Conservation (phyloP, 2,888 invertebrate genomes). For the Hedychridium roseum region DNA sequence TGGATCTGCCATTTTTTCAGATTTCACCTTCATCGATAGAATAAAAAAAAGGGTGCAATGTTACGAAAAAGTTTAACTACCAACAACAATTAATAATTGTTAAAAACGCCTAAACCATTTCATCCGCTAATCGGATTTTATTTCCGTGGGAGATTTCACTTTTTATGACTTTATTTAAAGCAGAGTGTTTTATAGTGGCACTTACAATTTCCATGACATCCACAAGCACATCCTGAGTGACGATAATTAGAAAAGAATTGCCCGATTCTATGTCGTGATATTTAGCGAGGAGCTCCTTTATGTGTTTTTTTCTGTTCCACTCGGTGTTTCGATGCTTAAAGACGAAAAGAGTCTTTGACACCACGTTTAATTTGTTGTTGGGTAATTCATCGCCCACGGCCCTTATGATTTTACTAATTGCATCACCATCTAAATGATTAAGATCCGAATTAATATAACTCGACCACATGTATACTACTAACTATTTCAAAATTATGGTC, state of each 20-base stretch:
- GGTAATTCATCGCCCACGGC: slow-evolving; percentile 68
- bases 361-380: slow-evolving; percentile 62
- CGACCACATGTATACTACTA: too few species aligned
- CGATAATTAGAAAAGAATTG: slow-evolving; percentile 71
- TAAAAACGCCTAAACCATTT: too few species aligned
- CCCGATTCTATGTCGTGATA: slow-evolving; percentile 66
- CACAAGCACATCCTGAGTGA: slow-evolving; percentile 70
- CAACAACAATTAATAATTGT: too few species aligned
- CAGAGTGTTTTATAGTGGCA: too few species aligned
- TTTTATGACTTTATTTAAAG: too few species aligned
- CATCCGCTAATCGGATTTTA: too few species aligned
- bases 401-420: slow-evolving; percentile 72
- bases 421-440: slow-evolving; percentile 71
- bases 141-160: too few species aligned
- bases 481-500: too few species aligned
- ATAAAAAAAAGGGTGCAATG: background rate
- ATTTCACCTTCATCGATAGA: slow-evolving; percentile 65
- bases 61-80: too few species aligned
- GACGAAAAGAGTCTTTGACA: slow-evolving; percentile 67
- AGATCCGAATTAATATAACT: too few species aligned
- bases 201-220: slow-evolving; percentile 71
- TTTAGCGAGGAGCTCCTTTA: slow-evolving; percentile 64
- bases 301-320: slow-evolving; percentile 63
- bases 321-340: slow-evolving; percentile 67
- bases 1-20: slow-evolving; percentile 73